A percentile compares a stretch with the other conserved stretches of the same genome.
phyloP scores from a whole-genome alignment of 1,140 invertebrate genomes.

The Temnothorax nylanderi region DNA sequence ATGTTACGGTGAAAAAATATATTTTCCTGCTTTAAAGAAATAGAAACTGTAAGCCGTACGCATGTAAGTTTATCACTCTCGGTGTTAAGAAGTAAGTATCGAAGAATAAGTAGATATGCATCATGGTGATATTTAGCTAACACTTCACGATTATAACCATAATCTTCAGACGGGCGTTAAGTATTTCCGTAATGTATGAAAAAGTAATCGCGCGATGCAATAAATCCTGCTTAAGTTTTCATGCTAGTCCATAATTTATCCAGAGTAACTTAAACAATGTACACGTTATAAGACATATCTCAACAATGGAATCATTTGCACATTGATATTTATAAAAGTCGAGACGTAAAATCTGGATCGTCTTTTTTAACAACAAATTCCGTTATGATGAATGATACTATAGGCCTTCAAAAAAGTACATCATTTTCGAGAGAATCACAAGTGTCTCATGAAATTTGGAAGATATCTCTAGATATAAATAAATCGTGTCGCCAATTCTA shows the following conservation, averaged over 20 bases:
- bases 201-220: neutral
- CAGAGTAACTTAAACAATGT: slow-evolving; percentile 1
- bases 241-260: slow-evolving; percentile 10
- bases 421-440: slow-evolving; percentile 34
- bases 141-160: slow-evolving; percentile 15
- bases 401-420: slow-evolving; percentile 25
- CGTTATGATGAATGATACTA: neutral
- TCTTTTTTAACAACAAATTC: slow-evolving; percentile 15
- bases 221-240: slow-evolving; percentile 15
- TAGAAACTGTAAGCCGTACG: slow-evolving; percentile 24
- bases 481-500: slow-evolving; percentile 55
- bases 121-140: slow-evolving; percentile 40
- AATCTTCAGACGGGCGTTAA: neutral
- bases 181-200: slow-evolving; percentile 1
- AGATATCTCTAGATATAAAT: slow-evolving; percentile 38
- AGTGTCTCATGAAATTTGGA: slow-evolving; percentile 49
- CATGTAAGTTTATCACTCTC: slow-evolving; percentile 34
- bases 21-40: slow-evolving; percentile 15
- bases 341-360: neutral
- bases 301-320: slow-evolving; percentile 17
- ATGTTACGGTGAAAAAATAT: slow-evolving; percentile 27
- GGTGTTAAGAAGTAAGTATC: slow-evolving; percentile 46
- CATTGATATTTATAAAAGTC: slow-evolving; percentile 8
- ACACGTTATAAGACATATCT: neutral
- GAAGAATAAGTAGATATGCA: slow-evolving; percentile 50